Conservation (phyloP, 2,888 invertebrate genomes). For the Geophilus truncorum region DNA sequence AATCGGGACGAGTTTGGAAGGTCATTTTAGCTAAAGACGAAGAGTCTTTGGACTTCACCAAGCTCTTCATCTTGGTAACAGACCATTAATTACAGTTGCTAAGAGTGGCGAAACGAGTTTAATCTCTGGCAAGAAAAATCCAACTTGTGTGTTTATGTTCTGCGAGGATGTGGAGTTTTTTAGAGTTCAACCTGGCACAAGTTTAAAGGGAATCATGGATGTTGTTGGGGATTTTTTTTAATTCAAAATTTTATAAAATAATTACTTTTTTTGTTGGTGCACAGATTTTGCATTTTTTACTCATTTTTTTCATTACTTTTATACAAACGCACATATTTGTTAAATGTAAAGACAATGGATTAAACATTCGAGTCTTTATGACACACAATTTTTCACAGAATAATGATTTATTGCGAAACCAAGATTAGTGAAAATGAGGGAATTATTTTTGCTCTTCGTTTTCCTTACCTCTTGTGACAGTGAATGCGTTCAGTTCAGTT, state of each 20-base stretch:
- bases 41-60: neutral
- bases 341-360: neutral
- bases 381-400: neutral
- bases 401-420: conserved; percentile 3
- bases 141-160: no score
- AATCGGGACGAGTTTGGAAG: neutral
- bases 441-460: conserved; percentile 2
- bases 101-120: neutral
- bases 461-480: neutral
- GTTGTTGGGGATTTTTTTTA: neutral
- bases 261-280: no score
- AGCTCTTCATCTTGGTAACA: neutral
- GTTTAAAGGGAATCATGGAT: neutral
- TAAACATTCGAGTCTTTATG: neutral
- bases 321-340: no score
- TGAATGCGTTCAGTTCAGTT: neutral
- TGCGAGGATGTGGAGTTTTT: neutral
- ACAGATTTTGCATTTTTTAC: no score
- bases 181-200: neutral
- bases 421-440: conserved; percentile 1
- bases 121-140: neutral
- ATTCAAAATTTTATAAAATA: no score
- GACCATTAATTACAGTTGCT: neutral
- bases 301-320: no score
- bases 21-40: neutral